Evolutionary conservation across 1,140 invertebrate species (phyloP), one percentile per base, ranked within the genome.

Genomic region (Triops longicaudatus): DNA sequence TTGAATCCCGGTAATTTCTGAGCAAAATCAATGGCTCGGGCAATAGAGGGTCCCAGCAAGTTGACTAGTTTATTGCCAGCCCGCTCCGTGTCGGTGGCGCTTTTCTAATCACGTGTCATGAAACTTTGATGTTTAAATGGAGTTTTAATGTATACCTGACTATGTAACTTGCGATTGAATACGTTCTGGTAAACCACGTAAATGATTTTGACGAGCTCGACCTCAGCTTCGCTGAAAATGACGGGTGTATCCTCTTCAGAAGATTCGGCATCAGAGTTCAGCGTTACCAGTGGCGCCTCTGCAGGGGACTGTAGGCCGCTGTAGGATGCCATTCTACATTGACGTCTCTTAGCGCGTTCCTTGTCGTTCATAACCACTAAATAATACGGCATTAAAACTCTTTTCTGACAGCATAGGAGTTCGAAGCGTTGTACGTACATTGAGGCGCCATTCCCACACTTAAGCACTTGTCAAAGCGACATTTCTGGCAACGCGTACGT

Each of bases 361-460:
- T 73, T 73, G 22, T 63, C 50, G 17, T 2, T 63, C 50, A 63
- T 63, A 22, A 63, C 50, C 50, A 63, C 50, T 63, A 63, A 22
- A 10, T 1, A 27, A 73, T 73, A 31, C 1, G 1, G 5, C 7
- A n/a, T 73, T 41, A 17, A 17, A 12, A 27, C 26, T 31, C 1
- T 73, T 37, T 7, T n/a, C n/a, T n/a, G n/a, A n/a, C 12, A 26
- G 72, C 26, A 14, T 73, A 31, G 12, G 72, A 14, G 14, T 78
- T 27, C 17, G 73, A 72, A 37, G 31, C 41, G 93, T 93, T n/a
- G n/a, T n/a, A n/a, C n/a, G 93, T 86, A 96, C 94, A 97, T 85
- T 98, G 96, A 84, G 95, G 89, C 82, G 95, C 97, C 97, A 99
- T 99, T 83, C 97, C 97, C 81, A 98, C 96, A 50, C 94, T 92